These are phyloP conservation scores for Lapara coniferarum DNA, from an alignment of 2,888 invertebrate genomes.

Conservation along the genomic window DNA sequence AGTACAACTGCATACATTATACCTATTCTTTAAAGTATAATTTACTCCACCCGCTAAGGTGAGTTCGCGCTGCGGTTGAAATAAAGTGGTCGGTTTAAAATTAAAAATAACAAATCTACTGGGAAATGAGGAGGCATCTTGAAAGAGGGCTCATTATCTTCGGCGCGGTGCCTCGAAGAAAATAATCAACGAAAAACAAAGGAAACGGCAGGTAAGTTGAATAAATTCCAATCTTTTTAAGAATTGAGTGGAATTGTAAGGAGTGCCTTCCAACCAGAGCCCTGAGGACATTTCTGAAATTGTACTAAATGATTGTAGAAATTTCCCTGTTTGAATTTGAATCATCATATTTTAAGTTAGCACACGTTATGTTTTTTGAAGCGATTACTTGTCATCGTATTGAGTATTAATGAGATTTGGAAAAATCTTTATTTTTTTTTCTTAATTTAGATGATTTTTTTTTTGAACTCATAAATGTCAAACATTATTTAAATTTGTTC, in stretches of 20 bases:
- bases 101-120: conserved; percentile 65
- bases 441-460: neutral
- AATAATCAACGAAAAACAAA: conserved; percentile 67
- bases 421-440: neutral
- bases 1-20: too few species aligned
- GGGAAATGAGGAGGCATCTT: conserved; percentile 66
- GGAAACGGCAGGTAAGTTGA: conserved; percentile 46
- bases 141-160: conserved; percentile 67
- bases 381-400: neutral
- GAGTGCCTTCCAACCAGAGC: conserved; percentile 30
- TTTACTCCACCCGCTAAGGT: conserved; percentile 26
- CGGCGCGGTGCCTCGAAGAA: conserved; percentile 56
- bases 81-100: conserved; percentile 52
- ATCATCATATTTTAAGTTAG: neutral
- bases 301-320: conserved; percentile 28
- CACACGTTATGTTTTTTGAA: neutral
- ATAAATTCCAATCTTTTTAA: conserved; percentile 49
- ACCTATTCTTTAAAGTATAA: too few species aligned
- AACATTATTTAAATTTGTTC: too few species aligned
- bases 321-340: conserved; percentile 32
- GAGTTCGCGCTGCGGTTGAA: conserved; percentile 42
- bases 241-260: conserved; percentile 38
- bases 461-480: too few species aligned
- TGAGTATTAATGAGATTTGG: neutral
- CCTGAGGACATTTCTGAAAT: conserved; percentile 32